phyloP scores from a whole-genome alignment of 1,140 invertebrate species.

The Apis mellifera region DNA sequence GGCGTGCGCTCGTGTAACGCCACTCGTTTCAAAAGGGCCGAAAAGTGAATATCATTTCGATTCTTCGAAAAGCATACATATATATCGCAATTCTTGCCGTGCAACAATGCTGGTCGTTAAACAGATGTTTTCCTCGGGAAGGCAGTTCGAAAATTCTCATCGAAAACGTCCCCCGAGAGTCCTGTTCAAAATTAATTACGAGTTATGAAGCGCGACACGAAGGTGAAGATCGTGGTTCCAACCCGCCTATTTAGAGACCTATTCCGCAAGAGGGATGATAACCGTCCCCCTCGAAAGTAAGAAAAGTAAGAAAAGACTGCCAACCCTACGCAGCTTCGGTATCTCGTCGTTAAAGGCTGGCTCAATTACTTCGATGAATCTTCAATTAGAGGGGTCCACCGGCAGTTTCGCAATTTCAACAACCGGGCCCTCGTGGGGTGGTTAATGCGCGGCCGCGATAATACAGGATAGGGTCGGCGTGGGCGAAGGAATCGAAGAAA shows the following conservation, averaged over 20 bases:
- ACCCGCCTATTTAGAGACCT: not conserved
- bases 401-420: constrained; percentile 63
- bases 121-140: too few species aligned
- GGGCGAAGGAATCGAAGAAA: constrained; percentile 13
- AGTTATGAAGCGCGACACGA: not conserved
- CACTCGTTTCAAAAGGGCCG: too few species aligned
- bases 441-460: constrained; percentile 57
- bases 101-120: too few species aligned
- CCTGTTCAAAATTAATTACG: constrained; percentile 14
- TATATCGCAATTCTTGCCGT: too few species aligned
- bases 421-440: constrained; percentile 18
- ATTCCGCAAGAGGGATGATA: not conserved
- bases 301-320: constrained; percentile 35
- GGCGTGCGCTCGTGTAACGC: not conserved
- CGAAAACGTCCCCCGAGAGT: too few species aligned
- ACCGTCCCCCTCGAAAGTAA: not conserved
- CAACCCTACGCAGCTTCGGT: constrained; percentile 3
- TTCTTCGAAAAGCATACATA: too few species aligned
- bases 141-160: too few species aligned
- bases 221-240: not conserved
- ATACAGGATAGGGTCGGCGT: constrained; percentile 56
- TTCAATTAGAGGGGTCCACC: constrained; percentile 64
- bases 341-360: constrained; percentile 56
- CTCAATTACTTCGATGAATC: constrained; percentile 72
- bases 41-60: too few species aligned